A percentile compares a stretch with the other conserved stretches of the same genome.
These are phyloP conservation scores for Octodon degus DNA, from an alignment of 2,113 vertebrate species.

Conservation along the genomic window DNA sequence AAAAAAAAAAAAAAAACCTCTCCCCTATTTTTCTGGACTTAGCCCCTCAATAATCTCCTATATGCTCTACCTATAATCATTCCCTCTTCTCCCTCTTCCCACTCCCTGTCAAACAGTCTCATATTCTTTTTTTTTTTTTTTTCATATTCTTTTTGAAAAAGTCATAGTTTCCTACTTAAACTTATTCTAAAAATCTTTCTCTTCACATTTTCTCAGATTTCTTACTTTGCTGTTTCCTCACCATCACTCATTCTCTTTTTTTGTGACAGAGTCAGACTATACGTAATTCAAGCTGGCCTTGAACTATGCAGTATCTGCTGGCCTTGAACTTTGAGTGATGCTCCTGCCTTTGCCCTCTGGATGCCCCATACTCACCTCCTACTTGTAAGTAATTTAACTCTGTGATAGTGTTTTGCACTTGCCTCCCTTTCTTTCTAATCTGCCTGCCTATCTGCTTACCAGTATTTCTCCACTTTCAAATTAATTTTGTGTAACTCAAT, in stretches of 20 bases:
- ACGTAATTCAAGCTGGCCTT: background rate
- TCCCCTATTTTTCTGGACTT: background rate
- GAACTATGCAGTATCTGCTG: background rate
- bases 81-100: background rate
- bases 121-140: too few relatives aligned
- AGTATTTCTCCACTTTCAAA: background rate
- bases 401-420: background rate
- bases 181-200: background rate
- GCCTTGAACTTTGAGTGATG: background rate
- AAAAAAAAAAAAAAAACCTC: too few relatives aligned
- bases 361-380: background rate
- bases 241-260: background rate
- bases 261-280: background rate
- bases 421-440: background rate
- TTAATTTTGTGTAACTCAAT: conserved; percentile 13
- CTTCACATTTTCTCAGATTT: background rate
- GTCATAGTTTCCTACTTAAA: conserved; percentile 19
- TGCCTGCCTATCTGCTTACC: background rate
- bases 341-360: background rate
- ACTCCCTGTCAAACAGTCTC: background rate
- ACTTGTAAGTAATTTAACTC: background rate
- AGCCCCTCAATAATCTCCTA: background rate
- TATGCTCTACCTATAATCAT: background rate
- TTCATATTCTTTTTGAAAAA: background rate
- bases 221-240: background rate